phyloP scores from a whole-genome alignment of 2,113 vertebrate genomes.

The Zingel zingel region DNA sequence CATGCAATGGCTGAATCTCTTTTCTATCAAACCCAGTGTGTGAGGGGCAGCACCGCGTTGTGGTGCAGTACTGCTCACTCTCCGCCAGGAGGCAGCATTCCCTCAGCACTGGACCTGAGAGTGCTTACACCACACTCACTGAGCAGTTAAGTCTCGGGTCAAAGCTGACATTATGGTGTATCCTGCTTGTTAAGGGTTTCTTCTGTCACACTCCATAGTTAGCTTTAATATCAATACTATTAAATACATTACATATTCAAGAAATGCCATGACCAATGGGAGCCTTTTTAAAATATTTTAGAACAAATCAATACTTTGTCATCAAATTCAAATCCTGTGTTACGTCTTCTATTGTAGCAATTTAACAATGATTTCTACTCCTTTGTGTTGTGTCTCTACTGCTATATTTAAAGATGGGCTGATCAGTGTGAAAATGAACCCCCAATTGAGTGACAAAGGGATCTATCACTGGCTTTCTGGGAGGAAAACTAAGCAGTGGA shows the following conservation, averaged over 20 bases:
- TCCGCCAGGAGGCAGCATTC: slow-evolving; percentile 65
- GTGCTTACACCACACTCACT: background rate
- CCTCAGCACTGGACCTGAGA: slow-evolving; percentile 4
- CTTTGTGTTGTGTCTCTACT: background rate
- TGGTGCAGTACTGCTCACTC: background rate
- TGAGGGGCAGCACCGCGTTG: background rate
- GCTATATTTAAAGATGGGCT: background rate
- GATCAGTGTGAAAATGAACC: background rate
- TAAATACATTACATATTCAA: background rate
- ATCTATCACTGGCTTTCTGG: background rate
- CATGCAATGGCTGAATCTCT: background rate
- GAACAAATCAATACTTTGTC: background rate
- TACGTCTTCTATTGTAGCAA: background rate
- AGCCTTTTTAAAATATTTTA: background rate
- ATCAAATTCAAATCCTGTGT: background rate
- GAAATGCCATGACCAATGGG: background rate
- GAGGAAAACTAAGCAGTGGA: background rate
- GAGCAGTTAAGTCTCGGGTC: background rate
- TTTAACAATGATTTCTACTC: background rate
- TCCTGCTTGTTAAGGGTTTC: background rate
- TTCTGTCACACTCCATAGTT: background rate
- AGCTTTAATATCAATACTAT: background rate
- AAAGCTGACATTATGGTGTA: background rate
- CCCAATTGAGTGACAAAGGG: background rate
- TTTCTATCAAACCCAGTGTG: background rate